Conservation (phyloP, 1,140 invertebrate species). For the Sarcophaga bullata region DNA sequence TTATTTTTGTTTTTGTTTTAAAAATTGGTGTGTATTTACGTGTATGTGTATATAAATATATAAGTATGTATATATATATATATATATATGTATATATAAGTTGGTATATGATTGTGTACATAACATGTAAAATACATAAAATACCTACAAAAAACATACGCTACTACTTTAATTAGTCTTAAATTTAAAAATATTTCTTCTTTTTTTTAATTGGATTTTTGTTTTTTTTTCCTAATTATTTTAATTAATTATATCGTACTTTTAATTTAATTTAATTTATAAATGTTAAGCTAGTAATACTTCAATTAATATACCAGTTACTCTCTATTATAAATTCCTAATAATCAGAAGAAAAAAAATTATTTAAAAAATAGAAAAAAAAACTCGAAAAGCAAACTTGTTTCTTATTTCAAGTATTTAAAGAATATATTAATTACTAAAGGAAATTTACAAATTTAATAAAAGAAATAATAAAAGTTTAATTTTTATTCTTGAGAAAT, state of each 20-base stretch:
- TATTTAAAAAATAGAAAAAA: neutral
- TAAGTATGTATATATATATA: neutral
- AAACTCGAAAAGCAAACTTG: neutral
- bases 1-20: slow-evolving; percentile 50
- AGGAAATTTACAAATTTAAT: no score
- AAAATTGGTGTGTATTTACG: slow-evolving; percentile 54
- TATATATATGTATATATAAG: slow-evolving; percentile 4
- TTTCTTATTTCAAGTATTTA: neutral
- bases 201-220: slow-evolving; percentile 32
- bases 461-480: no score
- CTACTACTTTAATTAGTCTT: neutral
- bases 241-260: neutral
- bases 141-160: slow-evolving; percentile 50
- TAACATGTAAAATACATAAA: slow-evolving; percentile 43
- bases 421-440: neutral
- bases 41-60: slow-evolving; percentile 5
- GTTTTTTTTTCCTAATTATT: neutral
- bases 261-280: neutral
- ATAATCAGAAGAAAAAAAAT: slow-evolving; percentile 53
- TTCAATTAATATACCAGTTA: slow-evolving; percentile 36
- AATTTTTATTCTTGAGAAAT: no score
- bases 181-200: neutral
- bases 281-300: slow-evolving; percentile 35
- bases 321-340: slow-evolving; percentile 53
- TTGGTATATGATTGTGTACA: slow-evolving; percentile 35